Base-by-base conservation (phyloP, 2,888 invertebrate species). In the Sinodicranocentrus sp. region DNA sequence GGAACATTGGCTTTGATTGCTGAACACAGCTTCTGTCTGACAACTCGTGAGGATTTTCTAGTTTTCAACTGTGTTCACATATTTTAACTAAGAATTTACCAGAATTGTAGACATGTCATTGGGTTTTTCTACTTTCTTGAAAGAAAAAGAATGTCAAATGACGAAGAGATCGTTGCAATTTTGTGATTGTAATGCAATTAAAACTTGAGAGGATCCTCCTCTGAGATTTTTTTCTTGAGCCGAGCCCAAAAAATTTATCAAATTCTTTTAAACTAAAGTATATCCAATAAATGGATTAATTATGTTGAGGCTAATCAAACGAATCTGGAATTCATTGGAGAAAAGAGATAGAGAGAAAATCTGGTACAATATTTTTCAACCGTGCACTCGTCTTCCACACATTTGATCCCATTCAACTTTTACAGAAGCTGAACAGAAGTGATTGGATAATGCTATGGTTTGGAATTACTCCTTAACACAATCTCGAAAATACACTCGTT, bases 231-330 rank as follows among this genome's bases (percentile, higher is more conserved):
- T 6, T 33, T 6, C 33, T 33, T 33, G 33, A 28, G n/a, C 63
- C 63, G 33, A 63, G 63, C 63, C 63, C 63, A 63, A 1, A n/a
- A 25, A 25, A n/a, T n/a, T 13, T 39, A 39, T 39, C 39, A 15
- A 48, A 17, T 28, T 28, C 33, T 28, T 63, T 28, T 59, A 43
- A 52, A 59, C 25, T 68, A 25, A 71, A 75, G 48, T 59, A 82
- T 67, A n/a, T n/a, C n/a, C n/a, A 73, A 79, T 57, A 82, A 82
- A 82, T 82, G 70, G 75, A 76, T 82, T 82, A 82, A 82, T 82
- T 82, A 82, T 68, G 71, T 82, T 26, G 17, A 25, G n/a, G n/a
- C 19, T 44, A 39, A 44, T 65, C 43, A 39, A n/a, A 17, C 17
- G 19, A 61, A 61, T 61, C 61, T 28, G 43, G 25, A 65, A 23